A percentile compares a stretch with the other conserved stretches of the same genome.
phyloP scores from a whole-genome alignment of 35 echinoderm and acorn worm species.

The Hemicentrotus pulcherrimus region DNA sequence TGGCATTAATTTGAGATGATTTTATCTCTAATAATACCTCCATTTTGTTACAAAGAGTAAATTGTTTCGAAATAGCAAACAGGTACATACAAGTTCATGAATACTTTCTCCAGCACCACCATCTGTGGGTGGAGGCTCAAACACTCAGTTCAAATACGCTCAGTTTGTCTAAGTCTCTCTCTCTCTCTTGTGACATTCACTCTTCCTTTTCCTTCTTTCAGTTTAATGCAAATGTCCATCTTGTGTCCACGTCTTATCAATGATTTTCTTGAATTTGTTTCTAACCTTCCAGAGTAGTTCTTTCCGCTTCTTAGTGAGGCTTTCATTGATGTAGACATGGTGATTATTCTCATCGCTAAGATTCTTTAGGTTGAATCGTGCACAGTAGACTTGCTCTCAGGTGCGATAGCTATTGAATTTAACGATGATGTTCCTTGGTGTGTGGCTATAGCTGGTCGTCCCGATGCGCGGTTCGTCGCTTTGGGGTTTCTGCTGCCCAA shows the following conservation, averaged over 20 bases:
- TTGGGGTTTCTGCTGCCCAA: background rate
- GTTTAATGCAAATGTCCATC: conserved; percentile 41
- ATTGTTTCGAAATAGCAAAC: background rate
- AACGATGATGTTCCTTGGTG: conserved; percentile 5
- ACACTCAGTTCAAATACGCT: background rate
- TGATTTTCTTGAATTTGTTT: conserved; percentile 29
- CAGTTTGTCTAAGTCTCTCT: conserved; percentile 9
- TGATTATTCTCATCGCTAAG: background rate
- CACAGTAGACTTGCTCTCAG: conserved; percentile 16
- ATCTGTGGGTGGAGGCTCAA: too few relatives aligned
- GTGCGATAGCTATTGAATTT: conserved; percentile 23
- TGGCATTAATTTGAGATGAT: background rate
- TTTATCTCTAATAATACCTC: background rate
- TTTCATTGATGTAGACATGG: conserved; percentile 24
- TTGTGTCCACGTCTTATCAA: conserved; percentile 29
- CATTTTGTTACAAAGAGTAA: background rate
- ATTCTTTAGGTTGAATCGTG: conserved; percentile 44
- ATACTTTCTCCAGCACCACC: background rate
- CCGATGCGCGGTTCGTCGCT: background rate
- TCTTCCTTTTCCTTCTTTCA: background rate
- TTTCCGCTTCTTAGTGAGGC: conserved; percentile 42
- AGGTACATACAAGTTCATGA: background rate
- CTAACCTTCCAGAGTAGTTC: conserved; percentile 10
- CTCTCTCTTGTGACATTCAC: conserved; percentile 17
- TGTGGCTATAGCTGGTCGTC: background rate